These are phyloP conservation scores for Cantharis flavilabris DNA, from an alignment of 2,888 invertebrate species.

Conservation along the genomic window DNA sequence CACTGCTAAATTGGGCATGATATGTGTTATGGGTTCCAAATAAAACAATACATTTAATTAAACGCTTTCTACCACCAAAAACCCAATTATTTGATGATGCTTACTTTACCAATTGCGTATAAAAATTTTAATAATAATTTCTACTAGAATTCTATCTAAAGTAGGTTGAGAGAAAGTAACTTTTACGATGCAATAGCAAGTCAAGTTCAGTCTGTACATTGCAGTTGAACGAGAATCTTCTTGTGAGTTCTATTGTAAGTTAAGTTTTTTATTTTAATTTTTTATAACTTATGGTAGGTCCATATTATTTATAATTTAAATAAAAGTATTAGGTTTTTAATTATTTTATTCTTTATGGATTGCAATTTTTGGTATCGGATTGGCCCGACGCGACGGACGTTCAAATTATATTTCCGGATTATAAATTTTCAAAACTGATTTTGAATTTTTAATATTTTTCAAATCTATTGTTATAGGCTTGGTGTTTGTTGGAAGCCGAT, in stretches of 20 bases:
- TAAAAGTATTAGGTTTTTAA: background rate
- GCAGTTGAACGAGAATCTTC: constrained; percentile 38
- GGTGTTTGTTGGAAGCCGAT: no score
- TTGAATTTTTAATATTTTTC: background rate
- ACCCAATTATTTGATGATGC: constrained; percentile 10
- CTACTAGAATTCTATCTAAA: constrained; percentile 36
- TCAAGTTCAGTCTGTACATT: constrained; percentile 49
- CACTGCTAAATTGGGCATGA: background rate
- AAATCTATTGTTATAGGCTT: no score
- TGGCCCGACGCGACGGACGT: background rate
- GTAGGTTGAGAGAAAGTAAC: constrained; percentile 56
- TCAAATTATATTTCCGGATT: background rate
- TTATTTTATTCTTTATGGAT: background rate
- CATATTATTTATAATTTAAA: background rate
- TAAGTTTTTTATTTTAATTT: background rate
- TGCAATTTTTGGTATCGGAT: background rate
- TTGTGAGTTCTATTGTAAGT: constrained; percentile 11
- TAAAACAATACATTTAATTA: background rate
- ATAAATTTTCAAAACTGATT: background rate
- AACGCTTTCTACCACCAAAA: constrained; percentile 20
- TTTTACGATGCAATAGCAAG: constrained; percentile 49
- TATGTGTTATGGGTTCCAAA: background rate
- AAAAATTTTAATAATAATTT: constrained; percentile 23
- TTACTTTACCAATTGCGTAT: constrained; percentile 10
- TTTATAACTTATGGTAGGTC: background rate